phyloP scores from a whole-genome alignment of 2,797 vertebrate species.

The Esox lucius region DNA sequence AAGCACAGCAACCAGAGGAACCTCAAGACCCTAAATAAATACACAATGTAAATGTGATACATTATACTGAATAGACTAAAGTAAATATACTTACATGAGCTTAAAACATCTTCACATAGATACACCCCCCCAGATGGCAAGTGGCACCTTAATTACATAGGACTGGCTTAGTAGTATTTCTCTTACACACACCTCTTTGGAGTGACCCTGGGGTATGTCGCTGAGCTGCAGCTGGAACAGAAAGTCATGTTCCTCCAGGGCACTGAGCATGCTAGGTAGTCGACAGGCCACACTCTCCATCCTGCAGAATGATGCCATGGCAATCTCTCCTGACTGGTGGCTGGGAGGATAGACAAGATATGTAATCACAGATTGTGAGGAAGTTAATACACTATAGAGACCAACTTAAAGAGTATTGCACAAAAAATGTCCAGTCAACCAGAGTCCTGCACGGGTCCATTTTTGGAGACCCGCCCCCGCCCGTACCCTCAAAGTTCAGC shows the following conservation, averaged over 20 bases:
- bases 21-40: constrained; percentile 83
- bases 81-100: too few relatives aligned
- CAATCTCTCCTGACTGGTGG: constrained; percentile 90
- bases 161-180: background rate
- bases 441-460: too few relatives aligned
- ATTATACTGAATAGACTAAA: background rate
- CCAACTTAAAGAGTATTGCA: background rate
- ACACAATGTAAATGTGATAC: background rate
- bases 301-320: constrained; percentile 88
- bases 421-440: background rate
- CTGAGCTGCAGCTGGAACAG: constrained; percentile 88
- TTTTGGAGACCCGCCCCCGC: too few relatives aligned
- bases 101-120: too few relatives aligned
- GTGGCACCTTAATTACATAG: background rate
- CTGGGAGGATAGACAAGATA: constrained; percentile 56
- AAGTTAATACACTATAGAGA: background rate
- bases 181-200: constrained; percentile 74
- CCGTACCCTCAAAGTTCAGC: too few relatives aligned
- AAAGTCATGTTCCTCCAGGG: constrained; percentile 92
- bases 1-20: constrained; percentile 87
- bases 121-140: background rate
- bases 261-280: constrained; percentile 86
- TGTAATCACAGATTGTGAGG: background rate
- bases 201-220: constrained; percentile 80
- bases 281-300: constrained; percentile 77